phyloP scores from a whole-genome alignment of 2,113 vertebrate genomes.

The Calonectris borealis region DNA sequence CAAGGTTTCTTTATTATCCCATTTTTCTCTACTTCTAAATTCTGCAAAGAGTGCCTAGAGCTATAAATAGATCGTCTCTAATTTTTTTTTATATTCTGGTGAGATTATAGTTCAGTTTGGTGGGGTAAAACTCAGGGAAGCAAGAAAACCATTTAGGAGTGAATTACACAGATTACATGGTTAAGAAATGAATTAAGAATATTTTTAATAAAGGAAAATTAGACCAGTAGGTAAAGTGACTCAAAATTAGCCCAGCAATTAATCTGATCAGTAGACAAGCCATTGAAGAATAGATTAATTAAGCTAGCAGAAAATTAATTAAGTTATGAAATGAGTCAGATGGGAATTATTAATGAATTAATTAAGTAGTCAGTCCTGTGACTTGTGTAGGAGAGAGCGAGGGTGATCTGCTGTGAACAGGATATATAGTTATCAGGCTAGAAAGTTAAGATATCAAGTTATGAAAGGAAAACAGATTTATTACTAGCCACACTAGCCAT shows the following conservation, averaged over 20 bases:
- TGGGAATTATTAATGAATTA: conserved; percentile 45
- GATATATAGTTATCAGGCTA: background rate
- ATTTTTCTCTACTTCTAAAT: background rate
- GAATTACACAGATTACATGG: conserved; percentile 4
- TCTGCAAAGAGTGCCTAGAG: background rate
- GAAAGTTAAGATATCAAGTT: background rate
- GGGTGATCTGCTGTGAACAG: background rate
- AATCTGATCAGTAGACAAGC: conserved; percentile 30
- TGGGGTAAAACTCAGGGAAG: background rate
- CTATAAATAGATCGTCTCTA: background rate
- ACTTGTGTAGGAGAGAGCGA: background rate
- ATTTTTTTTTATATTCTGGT: background rate
- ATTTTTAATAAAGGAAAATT: background rate
- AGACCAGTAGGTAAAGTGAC: conserved; percentile 5
- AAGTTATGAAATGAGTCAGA: conserved; percentile 31
- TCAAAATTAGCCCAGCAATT: conserved; percentile 28
- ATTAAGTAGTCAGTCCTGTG: conserved; percentile 14
- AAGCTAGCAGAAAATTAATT: conserved; percentile 42
- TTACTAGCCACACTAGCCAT: background rate
- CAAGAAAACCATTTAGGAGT: background rate
- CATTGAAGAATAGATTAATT: conserved; percentile 51
- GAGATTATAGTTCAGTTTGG: background rate
- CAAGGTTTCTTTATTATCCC: background rate
- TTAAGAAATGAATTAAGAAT: background rate
- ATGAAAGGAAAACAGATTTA: background rate